Conservation (phyloP, 2,888 invertebrate species). For the Chalcis sispes region DNA sequence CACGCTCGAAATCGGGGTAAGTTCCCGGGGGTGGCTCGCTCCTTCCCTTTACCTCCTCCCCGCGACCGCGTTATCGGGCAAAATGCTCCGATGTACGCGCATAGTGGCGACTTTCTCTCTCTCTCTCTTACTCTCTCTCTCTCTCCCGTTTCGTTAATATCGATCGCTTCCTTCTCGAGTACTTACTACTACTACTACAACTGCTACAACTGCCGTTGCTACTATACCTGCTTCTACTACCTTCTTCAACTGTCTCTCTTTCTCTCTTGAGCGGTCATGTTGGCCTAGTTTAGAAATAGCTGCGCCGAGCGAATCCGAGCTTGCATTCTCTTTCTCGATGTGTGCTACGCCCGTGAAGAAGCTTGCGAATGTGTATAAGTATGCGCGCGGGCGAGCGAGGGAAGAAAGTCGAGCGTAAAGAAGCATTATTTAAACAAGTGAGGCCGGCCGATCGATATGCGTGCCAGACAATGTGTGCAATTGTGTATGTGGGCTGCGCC, state of each 20-base stretch:
- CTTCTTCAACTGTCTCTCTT: background rate
- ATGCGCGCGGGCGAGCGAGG: background rate
- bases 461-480: background rate
- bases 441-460: slow-evolving; percentile 34
- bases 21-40: slow-evolving; percentile 31
- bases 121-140: background rate
- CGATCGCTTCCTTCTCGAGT: slow-evolving; percentile 54
- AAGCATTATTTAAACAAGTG: slow-evolving; percentile 39
- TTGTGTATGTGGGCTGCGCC: background rate
- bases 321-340: slow-evolving; percentile 34
- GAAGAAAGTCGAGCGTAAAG: slow-evolving; percentile 43
- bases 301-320: slow-evolving; percentile 51
- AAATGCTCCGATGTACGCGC: background rate
- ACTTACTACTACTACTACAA: slow-evolving; percentile 3
- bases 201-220: background rate
- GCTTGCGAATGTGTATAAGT: background rate
- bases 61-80: slow-evolving; percentile 21
- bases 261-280: background rate
- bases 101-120: slow-evolving; percentile 11
- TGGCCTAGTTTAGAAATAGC: slow-evolving; percentile 59
- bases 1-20: background rate
- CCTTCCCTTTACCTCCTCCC: too few species aligned
- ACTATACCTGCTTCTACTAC: background rate
- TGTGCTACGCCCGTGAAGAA: background rate
- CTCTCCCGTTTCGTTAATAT: slow-evolving; percentile 54